phyloP scores from a whole-genome alignment of 1,140 invertebrate species.

The Penaeus vannamei region DNA sequence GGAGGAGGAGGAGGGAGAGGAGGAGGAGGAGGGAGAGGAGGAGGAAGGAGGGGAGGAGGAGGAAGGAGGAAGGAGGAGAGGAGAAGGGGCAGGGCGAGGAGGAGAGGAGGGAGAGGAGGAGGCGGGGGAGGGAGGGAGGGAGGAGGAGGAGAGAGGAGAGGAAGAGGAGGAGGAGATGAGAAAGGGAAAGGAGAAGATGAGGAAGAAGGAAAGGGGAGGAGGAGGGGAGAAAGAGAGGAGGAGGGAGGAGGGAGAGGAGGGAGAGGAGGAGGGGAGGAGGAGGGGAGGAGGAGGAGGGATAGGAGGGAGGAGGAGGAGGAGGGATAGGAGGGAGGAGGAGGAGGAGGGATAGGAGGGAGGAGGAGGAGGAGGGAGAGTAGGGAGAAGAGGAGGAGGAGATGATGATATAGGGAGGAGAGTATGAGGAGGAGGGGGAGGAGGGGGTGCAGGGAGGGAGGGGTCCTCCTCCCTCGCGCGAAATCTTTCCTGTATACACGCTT shows the following conservation, averaged over 20 bases:
- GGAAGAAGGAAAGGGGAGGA: not conserved
- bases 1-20: slow-evolving; percentile 10
- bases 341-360: not conserved
- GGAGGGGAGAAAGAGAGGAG: not conserved
- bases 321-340: slow-evolving; percentile 8
- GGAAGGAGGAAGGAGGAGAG: not conserved
- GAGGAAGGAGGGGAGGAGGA: not conserved
- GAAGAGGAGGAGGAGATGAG: not conserved
- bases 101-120: not conserved
- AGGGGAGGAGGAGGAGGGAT: not conserved
- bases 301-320: not conserved
- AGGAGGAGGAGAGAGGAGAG: not conserved
- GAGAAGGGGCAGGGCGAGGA: not conserved
- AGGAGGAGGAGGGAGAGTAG: not conserved
- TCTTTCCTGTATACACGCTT: too few species aligned
- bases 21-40: not conserved
- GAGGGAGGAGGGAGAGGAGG: not conserved
- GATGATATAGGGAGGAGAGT: slow-evolving; percentile 17
- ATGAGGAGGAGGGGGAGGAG: not conserved
- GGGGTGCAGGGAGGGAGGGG: slow-evolving; percentile 14
- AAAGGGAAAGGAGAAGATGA: not conserved
- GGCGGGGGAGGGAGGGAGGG: not conserved
- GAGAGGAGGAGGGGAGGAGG: not conserved
- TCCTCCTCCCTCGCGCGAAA: not conserved
- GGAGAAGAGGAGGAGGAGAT: not conserved